Conservation (phyloP, 2,797 vertebrate species). For the Potorous gilbertii region DNA sequence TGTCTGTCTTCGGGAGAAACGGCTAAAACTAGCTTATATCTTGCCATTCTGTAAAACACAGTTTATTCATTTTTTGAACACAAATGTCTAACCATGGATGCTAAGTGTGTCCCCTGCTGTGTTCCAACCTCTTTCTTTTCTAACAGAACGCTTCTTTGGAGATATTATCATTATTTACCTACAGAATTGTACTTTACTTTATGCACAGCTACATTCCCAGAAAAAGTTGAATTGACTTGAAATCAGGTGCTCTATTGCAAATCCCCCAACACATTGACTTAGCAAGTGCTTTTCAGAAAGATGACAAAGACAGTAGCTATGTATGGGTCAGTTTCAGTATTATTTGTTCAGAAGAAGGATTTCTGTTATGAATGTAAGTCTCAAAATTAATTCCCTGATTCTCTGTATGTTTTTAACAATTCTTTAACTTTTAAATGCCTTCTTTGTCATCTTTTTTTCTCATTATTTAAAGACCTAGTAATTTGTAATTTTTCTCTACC, state of each 20-base stretch:
- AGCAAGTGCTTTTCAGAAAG: not conserved
- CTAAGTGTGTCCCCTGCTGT: not conserved
- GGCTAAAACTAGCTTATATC: not conserved
- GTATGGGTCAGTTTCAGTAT: not conserved
- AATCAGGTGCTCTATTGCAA: not conserved
- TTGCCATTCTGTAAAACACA: not conserved
- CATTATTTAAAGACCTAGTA: not conserved
- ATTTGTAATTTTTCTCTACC: not conserved
- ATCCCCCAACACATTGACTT: not conserved
- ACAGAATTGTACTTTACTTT: no score
- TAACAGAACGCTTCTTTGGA: not conserved
- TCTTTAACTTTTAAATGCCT: not conserved
- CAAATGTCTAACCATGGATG: not conserved
- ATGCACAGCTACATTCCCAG: not conserved
- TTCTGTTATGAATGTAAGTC: not conserved
- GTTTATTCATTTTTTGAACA: not conserved
- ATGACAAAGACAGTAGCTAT: not conserved
- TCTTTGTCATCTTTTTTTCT: not conserved
- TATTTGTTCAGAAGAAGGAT: not conserved
- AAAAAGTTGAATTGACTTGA: not conserved
- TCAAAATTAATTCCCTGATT: not conserved
- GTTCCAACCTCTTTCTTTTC: not conserved
- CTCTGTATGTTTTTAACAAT: not conserved
- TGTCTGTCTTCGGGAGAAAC: not conserved
- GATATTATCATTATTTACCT: fast-evolving